These are phyloP conservation scores for Cosmia pyralina DNA, from an alignment of 2,888 invertebrate species.

Conservation along the genomic window DNA sequence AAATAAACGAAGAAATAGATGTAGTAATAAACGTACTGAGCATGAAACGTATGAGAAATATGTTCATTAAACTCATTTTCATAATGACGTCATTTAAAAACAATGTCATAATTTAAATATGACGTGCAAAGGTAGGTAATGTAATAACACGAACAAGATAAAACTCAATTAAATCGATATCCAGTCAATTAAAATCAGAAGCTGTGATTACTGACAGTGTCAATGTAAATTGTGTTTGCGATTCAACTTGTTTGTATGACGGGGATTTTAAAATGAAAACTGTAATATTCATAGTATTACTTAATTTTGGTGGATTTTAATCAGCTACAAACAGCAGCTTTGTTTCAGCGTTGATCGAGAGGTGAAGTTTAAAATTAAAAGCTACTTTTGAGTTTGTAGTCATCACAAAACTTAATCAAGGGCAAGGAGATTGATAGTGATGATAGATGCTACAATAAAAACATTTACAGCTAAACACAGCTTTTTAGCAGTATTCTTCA, in stretches of 20 bases:
- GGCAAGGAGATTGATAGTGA: neutral
- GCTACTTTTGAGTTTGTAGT: neutral
- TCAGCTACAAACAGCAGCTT: no score
- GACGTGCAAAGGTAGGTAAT: conserved; percentile 50
- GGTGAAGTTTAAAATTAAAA: conserved; percentile 11
- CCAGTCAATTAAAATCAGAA: conserved; percentile 72
- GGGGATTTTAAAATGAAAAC: conserved; percentile 58
- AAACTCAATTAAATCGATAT: conserved; percentile 64
- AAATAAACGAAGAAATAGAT: neutral
- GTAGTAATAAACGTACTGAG: neutral
- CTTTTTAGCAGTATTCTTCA: neutral
- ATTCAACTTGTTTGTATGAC: conserved; percentile 57
- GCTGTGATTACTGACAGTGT: conserved; percentile 70
- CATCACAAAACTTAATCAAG: neutral
- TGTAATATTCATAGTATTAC: conserved; percentile 42
- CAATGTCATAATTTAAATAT: conserved; percentile 36
- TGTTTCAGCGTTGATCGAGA: neutral
- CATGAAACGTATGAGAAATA: neutral
- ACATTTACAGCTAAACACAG: neutral
- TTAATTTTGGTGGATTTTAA: conserved; percentile 42
- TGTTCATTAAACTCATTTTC: conserved; percentile 17
- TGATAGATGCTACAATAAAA: neutral
- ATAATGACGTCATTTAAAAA: conserved; percentile 40
- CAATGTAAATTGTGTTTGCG: conserved; percentile 76
- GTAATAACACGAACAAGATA: conserved; percentile 55